These are phyloP conservation scores for Drosophila sp. DNA, from an alignment of 1,140 invertebrate species.

Conservation along the genomic window DNA sequence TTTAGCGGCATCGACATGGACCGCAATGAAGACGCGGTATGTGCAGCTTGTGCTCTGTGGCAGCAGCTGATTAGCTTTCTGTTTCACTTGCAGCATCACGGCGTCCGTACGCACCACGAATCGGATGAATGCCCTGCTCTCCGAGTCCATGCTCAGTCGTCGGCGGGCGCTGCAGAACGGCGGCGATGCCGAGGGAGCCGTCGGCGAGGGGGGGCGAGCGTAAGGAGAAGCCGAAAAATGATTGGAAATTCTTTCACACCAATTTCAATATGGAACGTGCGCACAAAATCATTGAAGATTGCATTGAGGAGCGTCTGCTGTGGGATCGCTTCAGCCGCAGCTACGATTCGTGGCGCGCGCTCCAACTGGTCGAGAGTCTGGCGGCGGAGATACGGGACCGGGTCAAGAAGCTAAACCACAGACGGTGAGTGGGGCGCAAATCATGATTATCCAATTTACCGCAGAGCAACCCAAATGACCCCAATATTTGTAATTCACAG, in stretches of 20 bases:
- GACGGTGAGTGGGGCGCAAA: conserved; percentile 56
- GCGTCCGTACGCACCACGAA: conserved; percentile 83
- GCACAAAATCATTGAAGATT: conserved; percentile 76
- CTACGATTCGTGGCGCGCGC: conserved; percentile 80
- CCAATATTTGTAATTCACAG: conserved; percentile 36
- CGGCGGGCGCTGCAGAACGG: conserved; percentile 61
- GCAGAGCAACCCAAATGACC: conserved; percentile 13
- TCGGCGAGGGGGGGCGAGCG: conserved; percentile 25
- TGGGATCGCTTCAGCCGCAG: conserved; percentile 83
- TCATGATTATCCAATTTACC: not conserved
- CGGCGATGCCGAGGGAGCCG: conserved; percentile 31
- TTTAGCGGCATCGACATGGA: conserved; percentile 63
- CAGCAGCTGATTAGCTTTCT: conserved; percentile 23
- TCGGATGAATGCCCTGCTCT: conserved; percentile 82
- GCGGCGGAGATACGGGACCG: conserved; percentile 78
- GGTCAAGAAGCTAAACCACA: conserved; percentile 80
- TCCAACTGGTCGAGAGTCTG: conserved; percentile 73
- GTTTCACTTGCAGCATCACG: conserved; percentile 68
- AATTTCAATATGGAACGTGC: conserved; percentile 84
- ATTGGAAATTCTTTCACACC: conserved; percentile 81
- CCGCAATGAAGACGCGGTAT: conserved; percentile 75
- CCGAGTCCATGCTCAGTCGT: conserved; percentile 76
- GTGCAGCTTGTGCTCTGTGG: not conserved
- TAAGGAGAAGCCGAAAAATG: conserved; percentile 76
- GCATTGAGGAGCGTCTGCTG: conserved; percentile 80